Evolutionary conservation across 2,113 vertebrate species (phyloP).

Genomic region (Gadus macrocephalus): DNA sequence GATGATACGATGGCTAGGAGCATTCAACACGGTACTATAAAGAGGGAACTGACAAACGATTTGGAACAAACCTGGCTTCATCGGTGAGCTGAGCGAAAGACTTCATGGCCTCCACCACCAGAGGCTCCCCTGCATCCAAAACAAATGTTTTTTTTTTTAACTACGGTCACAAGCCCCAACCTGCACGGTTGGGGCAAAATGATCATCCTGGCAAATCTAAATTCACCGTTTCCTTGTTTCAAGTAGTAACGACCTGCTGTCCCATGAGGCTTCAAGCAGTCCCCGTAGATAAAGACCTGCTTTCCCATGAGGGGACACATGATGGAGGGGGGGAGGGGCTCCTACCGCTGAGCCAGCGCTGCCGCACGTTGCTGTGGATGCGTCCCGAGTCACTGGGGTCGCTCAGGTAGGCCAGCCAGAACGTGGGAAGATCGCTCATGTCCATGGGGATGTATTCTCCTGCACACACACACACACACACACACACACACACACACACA

Average conservation of each 20-base stretch:
- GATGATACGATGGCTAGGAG: background rate
- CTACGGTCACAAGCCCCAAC: too few species aligned
- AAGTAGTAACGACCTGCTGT: too few species aligned
- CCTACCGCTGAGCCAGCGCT: slow-evolving; percentile 76
- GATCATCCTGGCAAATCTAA: too few species aligned
- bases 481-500: slow-evolving; percentile 10
- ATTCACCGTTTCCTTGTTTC: too few species aligned
- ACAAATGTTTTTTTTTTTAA: background rate
- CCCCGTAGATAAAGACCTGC: too few species aligned
- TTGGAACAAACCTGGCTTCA: slow-evolving; percentile 68
- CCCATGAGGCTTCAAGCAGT: too few species aligned
- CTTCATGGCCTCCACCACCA: slow-evolving; percentile 74
- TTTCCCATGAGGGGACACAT: background rate
- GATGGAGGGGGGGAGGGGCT: background rate
- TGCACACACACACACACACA: slow-evolving; percentile 22
- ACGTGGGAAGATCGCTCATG: slow-evolving; percentile 62
- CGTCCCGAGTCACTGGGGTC: slow-evolving; percentile 80
- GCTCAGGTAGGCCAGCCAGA: slow-evolving; percentile 78
- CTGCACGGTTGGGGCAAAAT: background rate
- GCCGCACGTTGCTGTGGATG: slow-evolving; percentile 78
- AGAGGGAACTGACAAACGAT: background rate
- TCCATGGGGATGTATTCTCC: slow-evolving; percentile 72
- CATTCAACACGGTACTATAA: background rate
- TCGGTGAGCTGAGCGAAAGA: slow-evolving; percentile 76
- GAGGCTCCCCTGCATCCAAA: slow-evolving; percentile 62